Evolutionary conservation across 2,888 invertebrate genomes (phyloP).

Genomic region (Aphelenchoides bicaudatus): DNA sequence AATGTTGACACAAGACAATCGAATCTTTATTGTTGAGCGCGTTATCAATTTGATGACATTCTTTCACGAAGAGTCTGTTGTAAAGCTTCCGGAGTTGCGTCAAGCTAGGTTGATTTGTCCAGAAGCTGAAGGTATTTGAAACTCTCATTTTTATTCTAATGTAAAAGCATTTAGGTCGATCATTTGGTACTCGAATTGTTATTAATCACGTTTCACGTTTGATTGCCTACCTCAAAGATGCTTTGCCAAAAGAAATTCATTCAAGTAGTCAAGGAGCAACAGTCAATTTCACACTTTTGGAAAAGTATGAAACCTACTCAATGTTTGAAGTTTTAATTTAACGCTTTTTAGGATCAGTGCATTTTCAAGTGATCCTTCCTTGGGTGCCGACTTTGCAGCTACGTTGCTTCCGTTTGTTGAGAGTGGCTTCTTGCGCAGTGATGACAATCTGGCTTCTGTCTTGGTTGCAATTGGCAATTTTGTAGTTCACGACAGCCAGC

Average conservation of each 20-base stretch:
- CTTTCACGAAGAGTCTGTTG: slow-evolving; percentile 32
- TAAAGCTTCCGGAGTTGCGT: background rate
- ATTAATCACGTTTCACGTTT: slow-evolving; percentile 35
- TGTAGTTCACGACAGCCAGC: slow-evolving; percentile 32
- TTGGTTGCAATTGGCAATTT: slow-evolving; percentile 38
- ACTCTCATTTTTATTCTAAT: background rate
- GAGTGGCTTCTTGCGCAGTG: slow-evolving; percentile 26
- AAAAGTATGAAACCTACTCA: slow-evolving; percentile 27
- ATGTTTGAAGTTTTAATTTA: slow-evolving; percentile 10
- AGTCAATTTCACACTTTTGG: slow-evolving; percentile 34
- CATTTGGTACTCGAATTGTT: slow-evolving; percentile 41
- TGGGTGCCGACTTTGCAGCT: slow-evolving; percentile 39
- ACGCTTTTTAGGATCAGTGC: slow-evolving; percentile 41
- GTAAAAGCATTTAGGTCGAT: slow-evolving; percentile 21
- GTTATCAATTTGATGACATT: slow-evolving; percentile 39
- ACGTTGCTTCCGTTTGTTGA: slow-evolving; percentile 41
- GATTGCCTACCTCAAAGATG: slow-evolving; percentile 37
- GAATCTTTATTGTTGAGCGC: slow-evolving; percentile 24
- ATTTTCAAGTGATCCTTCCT: slow-evolving; percentile 36
- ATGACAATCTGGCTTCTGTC: slow-evolving; percentile 37
- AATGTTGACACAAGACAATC: slow-evolving; percentile 8
- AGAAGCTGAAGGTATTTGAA: background rate
- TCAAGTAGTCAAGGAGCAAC: slow-evolving; percentile 26
- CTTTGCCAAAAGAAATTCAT: slow-evolving; percentile 24
- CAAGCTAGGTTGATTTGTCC: slow-evolving; percentile 3